Conservation (phyloP, 2,797 vertebrate genomes). For the Linurgus olivaceus region DNA sequence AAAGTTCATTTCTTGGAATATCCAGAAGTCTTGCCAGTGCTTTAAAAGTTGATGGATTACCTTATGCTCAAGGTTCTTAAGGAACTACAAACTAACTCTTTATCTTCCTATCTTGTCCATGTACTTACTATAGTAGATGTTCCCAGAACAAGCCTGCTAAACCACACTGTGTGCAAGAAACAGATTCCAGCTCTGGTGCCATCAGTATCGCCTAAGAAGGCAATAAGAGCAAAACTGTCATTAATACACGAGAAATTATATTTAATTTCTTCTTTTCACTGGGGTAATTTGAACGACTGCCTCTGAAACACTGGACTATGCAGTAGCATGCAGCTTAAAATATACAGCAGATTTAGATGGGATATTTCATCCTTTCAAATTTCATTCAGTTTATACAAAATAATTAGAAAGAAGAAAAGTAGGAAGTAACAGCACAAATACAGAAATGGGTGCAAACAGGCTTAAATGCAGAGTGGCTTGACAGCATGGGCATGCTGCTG, state of each 20-base stretch:
- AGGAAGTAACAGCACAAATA: not conserved
- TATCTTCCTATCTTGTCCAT: not conserved
- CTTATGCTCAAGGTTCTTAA: not conserved
- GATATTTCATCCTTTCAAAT: not conserved
- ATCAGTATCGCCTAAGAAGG: not conserved
- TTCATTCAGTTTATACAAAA: not conserved
- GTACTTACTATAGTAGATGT: not conserved
- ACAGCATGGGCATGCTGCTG: rapidly evolving
- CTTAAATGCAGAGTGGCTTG: not conserved
- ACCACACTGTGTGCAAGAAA: not conserved
- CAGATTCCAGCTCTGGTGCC: not conserved
- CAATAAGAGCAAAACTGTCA: not conserved
- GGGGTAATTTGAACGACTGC: not conserved
- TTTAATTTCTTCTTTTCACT: not conserved
- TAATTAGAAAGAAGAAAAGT: not conserved
- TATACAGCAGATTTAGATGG: not conserved
- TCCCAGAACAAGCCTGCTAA: not conserved
- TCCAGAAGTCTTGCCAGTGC: not conserved
- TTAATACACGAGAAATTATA: not conserved
- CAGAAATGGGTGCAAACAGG: not conserved
- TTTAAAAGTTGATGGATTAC: not conserved
- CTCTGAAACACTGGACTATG: not conserved
- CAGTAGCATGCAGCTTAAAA: not conserved
- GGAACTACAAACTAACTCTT: not conserved
- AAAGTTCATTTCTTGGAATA: not conserved